These are phyloP conservation scores for Drosophila sordidula DNA, from an alignment of 2,888 invertebrate species.

Conservation along the genomic window DNA sequence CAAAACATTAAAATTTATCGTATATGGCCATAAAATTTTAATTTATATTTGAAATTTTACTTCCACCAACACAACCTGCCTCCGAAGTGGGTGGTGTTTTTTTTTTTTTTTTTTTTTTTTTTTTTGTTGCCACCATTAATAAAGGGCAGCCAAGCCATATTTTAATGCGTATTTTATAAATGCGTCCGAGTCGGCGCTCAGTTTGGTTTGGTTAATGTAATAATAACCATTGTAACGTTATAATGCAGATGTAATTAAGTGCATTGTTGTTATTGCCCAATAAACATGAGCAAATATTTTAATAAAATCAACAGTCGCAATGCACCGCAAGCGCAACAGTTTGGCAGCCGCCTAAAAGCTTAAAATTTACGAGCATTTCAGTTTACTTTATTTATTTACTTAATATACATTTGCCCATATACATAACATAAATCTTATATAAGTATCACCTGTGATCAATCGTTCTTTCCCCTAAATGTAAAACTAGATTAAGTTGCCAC, in stretches of 20 bases:
- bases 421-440: no score
- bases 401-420: no score
- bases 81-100: slow-evolving; percentile 16
- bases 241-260: slow-evolving; percentile 76
- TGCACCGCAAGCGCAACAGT: slow-evolving; percentile 51
- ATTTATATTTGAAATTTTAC: slow-evolving; percentile 63
- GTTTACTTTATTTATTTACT: slow-evolving; percentile 38
- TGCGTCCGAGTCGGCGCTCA: slow-evolving; percentile 41
- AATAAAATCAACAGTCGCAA: slow-evolving; percentile 64
- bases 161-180: slow-evolving; percentile 71
- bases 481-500: no score
- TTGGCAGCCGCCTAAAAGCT: slow-evolving; percentile 34
- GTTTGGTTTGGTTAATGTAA: slow-evolving; percentile 55
- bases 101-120: slow-evolving; percentile 21
- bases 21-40: slow-evolving; percentile 66
- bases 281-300: slow-evolving; percentile 56
- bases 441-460: no score
- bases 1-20: slow-evolving; percentile 67
- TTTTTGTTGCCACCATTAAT: slow-evolving; percentile 50
- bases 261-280: slow-evolving; percentile 38
- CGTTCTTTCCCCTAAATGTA: no score
- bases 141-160: slow-evolving; percentile 53
- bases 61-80: not conserved
- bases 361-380: slow-evolving; percentile 50
- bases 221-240: slow-evolving; percentile 70